Evolutionary conservation across 2,113 vertebrate genomes (phyloP).

Genomic region (Globicephala melas): DNA sequence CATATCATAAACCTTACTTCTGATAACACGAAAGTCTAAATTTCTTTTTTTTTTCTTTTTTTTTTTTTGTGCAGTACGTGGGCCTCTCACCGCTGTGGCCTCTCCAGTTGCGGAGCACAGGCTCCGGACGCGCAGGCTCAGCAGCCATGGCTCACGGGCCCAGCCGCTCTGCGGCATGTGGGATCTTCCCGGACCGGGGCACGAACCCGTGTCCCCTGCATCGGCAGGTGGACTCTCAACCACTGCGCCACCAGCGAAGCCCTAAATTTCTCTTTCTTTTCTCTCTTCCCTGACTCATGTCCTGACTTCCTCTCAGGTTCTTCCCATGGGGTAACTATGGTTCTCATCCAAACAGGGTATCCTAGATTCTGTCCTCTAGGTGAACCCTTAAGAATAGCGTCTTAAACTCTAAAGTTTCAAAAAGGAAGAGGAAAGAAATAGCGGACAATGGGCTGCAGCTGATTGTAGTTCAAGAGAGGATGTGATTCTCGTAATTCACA

Average conservation of each 20-base stretch:
- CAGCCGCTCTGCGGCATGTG: too few species aligned
- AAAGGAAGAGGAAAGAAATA: neutral
- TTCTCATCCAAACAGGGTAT: neutral
- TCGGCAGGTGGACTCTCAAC: too few species aligned
- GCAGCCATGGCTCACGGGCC: too few species aligned
- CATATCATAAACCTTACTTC: neutral
- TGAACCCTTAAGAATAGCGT: neutral
- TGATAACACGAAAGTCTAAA: neutral
- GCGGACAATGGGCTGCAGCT: neutral
- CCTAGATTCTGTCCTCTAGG: neutral
- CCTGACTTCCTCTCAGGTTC: neutral
- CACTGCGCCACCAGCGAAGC: too few species aligned
- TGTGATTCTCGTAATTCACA: neutral
- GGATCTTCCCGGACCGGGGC: too few species aligned
- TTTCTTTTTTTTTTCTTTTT: neutral
- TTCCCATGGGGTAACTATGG: neutral
- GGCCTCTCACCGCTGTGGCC: too few species aligned
- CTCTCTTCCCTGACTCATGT: neutral
- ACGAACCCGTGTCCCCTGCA: too few species aligned
- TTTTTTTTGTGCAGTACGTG: too few species aligned
- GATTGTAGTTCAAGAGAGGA: neutral
- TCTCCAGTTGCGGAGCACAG: too few species aligned
- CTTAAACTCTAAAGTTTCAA: neutral
- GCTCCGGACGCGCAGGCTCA: too few species aligned
- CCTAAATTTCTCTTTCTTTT: neutral